Base-by-base conservation (phyloP, 2,113 vertebrate species). In the Hassar affinis region DNA sequence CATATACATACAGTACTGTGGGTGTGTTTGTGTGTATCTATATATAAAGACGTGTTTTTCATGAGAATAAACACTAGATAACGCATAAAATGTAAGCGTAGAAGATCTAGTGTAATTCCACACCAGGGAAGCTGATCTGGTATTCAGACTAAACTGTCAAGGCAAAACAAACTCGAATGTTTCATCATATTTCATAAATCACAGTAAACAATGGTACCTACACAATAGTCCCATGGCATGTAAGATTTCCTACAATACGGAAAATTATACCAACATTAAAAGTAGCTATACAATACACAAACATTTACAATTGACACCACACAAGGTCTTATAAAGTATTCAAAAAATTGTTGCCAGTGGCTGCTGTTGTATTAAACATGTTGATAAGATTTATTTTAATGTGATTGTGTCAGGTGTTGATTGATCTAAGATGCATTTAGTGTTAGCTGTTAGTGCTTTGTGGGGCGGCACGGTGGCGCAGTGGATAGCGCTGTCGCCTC, bases 81-180 rank as follows among this genome's bases (percentile, higher is more conserved):
- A 33, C 27, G 1, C 17, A 68, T 42, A 42, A 33, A 68, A 33
- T 62, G 61, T 30, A 62, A 15, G 27, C 61, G 4, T 30, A 62
- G 12, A 30, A 15, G 61, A 30, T 27, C 15, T 27, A 30, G 12
- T 69, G 66, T 42, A 69, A 69, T 69, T 69, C 66, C 66, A 69
- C 66, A 69, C 66, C 66, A 14, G n/a, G 14, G 59, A 61, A 61
- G 59, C n/a, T 30, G n/a, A 61, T 27, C 59, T 61, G 59, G 59
- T 27, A 27, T 61, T 61, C 59, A 61, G 59, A 61, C 3, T 27
- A 27, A 61, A 61, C n/a, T 61, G n/a, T 61, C n/a, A 61, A 61
- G 59, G 59, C 59, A 61, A 61, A 61, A 61, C 59, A 61, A 69
- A 25, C 66, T 69, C 11, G 66, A 42, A 69, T 69, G 35, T 42